Percentiles rank a stretch among this genome's conserved stretches.
These are phyloP conservation scores for Apamea crenata DNA, from an alignment of 2,888 invertebrate genomes.

Conservation along the genomic window DNA sequence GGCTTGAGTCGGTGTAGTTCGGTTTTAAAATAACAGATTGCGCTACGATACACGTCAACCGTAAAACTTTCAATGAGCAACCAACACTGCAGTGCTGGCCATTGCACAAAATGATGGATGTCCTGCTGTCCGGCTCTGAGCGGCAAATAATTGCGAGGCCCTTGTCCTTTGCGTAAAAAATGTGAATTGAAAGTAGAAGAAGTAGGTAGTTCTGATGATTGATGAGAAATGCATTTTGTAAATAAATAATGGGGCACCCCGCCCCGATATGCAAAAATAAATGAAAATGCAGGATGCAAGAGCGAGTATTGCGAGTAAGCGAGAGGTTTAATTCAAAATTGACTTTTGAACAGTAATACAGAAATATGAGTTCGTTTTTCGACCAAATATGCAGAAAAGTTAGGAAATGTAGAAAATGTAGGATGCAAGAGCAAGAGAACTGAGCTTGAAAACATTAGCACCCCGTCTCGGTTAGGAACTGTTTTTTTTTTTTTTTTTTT, in stretches of 20 bases:
- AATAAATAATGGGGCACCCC: not conserved
- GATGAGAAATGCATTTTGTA: not conserved
- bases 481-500: too few relatives aligned
- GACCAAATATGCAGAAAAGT: not conserved
- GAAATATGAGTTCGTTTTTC: not conserved
- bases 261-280: not conserved
- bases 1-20: not conserved
- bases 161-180: not conserved
- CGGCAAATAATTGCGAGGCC: not conserved
- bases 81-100: not conserved
- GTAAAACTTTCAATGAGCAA: not conserved
- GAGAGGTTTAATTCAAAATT: not conserved
- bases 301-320: not conserved
- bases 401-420: too few relatives aligned
- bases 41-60: not conserved
- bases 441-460: not conserved
- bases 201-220: not conserved
- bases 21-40: conserved; percentile 17
- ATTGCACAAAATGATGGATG: not conserved
- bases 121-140: too few relatives aligned
- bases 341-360: not conserved
- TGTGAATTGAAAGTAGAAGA: not conserved
- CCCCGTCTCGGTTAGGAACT: too few relatives aligned
- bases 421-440: too few relatives aligned
- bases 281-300: not conserved